A percentile compares a stretch with the other conserved stretches of the same genome.
Conservation (phyloP, 2,888 invertebrate species). For the Nycteola revayana region DNA sequence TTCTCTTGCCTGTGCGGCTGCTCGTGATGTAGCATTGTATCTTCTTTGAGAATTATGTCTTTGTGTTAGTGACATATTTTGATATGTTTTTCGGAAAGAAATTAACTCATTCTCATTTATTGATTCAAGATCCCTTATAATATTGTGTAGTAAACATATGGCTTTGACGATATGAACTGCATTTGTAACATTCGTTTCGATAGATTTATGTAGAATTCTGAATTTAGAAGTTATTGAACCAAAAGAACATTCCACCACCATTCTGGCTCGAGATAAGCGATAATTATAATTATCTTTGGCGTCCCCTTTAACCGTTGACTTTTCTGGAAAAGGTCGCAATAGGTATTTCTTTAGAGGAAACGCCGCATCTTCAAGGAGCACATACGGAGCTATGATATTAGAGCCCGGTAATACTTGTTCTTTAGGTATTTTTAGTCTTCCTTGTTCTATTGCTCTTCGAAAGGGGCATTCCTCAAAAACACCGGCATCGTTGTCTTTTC, state of each 20-base stretch:
- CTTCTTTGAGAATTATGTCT: slow-evolving; percentile 19
- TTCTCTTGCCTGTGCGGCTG: slow-evolving; percentile 23
- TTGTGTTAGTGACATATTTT: slow-evolving; percentile 16
- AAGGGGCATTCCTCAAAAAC: slow-evolving; percentile 18
- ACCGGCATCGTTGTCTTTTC: slow-evolving; percentile 24
- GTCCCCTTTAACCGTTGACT: slow-evolving; percentile 15
- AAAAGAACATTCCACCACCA: slow-evolving; percentile 25
- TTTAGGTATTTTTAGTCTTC: slow-evolving; percentile 22
- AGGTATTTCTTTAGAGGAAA: slow-evolving; percentile 23
- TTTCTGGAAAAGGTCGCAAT: slow-evolving; percentile 15
- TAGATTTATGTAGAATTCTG: slow-evolving; percentile 23
- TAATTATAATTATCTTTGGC: slow-evolving; percentile 27
- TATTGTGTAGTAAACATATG: slow-evolving; percentile 25
- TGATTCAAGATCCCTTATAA: slow-evolving; percentile 24
- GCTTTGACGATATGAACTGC: slow-evolving; percentile 26
- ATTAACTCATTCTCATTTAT: slow-evolving; percentile 18
- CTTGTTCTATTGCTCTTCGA: slow-evolving; percentile 18
- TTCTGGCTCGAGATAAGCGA: slow-evolving; percentile 23
- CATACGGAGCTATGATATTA: slow-evolving; percentile 11
- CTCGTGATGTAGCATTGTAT: slow-evolving; percentile 22
- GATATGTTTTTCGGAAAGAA: slow-evolving; percentile 18
- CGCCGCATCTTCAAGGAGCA: slow-evolving; percentile 10
- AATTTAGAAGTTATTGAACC: slow-evolving; percentile 27
- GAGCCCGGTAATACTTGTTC: slow-evolving; percentile 21
- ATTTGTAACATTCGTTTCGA: slow-evolving; percentile 24